phyloP scores from a whole-genome alignment of 1,140 invertebrate species.

The Drosophila busckii region DNA sequence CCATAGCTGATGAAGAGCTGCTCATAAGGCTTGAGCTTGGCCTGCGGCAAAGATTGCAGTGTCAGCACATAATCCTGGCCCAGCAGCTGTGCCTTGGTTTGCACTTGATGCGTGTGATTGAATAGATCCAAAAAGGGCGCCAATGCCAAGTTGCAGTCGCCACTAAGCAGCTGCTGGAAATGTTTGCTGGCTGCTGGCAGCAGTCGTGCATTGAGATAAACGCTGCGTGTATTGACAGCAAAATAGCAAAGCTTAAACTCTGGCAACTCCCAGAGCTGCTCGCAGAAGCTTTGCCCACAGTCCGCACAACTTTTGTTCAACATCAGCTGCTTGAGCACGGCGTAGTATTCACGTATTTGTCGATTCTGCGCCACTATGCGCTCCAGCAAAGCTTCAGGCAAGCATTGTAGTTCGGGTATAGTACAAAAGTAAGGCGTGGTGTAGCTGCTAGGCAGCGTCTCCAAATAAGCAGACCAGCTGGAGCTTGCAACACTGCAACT shows the following conservation, averaged over 20 bases:
- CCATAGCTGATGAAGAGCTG: slow-evolving; percentile 90
- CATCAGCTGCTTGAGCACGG: slow-evolving; percentile 34
- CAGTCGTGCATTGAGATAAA: slow-evolving; percentile 79
- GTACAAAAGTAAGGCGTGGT: slow-evolving; percentile 80
- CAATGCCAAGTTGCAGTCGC: slow-evolving; percentile 83
- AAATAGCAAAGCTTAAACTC: slow-evolving; percentile 83
- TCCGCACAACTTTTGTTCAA: slow-evolving; percentile 37
- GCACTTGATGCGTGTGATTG: slow-evolving; percentile 84
- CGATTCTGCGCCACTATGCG: slow-evolving; percentile 64
- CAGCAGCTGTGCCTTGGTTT: slow-evolving; percentile 79
- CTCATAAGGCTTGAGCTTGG: slow-evolving; percentile 79
- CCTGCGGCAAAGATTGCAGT: slow-evolving; percentile 80
- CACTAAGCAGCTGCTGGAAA: slow-evolving; percentile 72
- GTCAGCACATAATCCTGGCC: slow-evolving; percentile 58
- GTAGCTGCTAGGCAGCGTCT: slow-evolving; percentile 81
- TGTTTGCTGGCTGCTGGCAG: slow-evolving; percentile 30
- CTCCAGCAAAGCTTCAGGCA: slow-evolving; percentile 74
- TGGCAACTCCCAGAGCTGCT: slow-evolving; percentile 77
- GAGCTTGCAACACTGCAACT: slow-evolving; percentile 67
- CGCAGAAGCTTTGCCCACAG: slow-evolving; percentile 70
- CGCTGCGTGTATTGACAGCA: slow-evolving; percentile 87
- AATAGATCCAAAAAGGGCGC: slow-evolving; percentile 89
- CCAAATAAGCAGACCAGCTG: slow-evolving; percentile 80
- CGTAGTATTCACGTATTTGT: slow-evolving; percentile 57
- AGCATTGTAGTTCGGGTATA: slow-evolving; percentile 70